Evolutionary conservation across 2,888 invertebrate genomes (phyloP), one percentile per base, ranked within the genome.

Genomic region (Microctonus aethiopoides): DNA sequence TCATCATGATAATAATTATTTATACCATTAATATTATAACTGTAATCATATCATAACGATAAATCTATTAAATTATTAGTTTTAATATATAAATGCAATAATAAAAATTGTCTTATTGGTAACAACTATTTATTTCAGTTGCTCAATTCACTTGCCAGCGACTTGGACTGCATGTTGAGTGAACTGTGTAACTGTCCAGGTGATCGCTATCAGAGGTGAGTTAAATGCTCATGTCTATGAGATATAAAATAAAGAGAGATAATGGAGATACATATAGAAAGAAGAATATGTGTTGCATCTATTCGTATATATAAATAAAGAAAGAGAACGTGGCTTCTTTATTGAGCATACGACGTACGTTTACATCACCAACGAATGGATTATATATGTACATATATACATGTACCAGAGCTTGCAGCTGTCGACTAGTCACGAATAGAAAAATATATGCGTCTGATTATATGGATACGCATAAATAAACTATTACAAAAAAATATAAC

Each of bases 161-260:
- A 95, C 88, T 89, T 95, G 88, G 95, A 95, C 88, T 92, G 93
- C 80, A 94, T 95, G 93, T 90, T 95, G 81, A 92, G 91, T 80
- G 95, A 95, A 86, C 89, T 95, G 72, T 93, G 94, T 83, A 92
- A 93, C 77, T 91, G 70, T 56, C 70, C 92, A 69, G 91, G 91
- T 46, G 84, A 84, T 77, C 80, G 83, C 72, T 84, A 80, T 75
- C 79, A 84, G 76, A 81, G 82, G 84, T 85, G 76, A 84, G 83
- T 81, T 68, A 68, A 60, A 60, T 29, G 41, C 36, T 26, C 60
- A 24, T 57, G 39, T 39, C 22, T 34, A 39, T 63, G 46, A 29
- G 22, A 32, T 32, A 13, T 20, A 16, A 46, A 39, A 24, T 13
- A 63, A 20, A 57, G 34, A 57, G 60, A 57, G 41, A 39, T 29